Evolutionary conservation across 2,888 invertebrate species (phyloP).

Genomic region (Drosophila leonis): DNA sequence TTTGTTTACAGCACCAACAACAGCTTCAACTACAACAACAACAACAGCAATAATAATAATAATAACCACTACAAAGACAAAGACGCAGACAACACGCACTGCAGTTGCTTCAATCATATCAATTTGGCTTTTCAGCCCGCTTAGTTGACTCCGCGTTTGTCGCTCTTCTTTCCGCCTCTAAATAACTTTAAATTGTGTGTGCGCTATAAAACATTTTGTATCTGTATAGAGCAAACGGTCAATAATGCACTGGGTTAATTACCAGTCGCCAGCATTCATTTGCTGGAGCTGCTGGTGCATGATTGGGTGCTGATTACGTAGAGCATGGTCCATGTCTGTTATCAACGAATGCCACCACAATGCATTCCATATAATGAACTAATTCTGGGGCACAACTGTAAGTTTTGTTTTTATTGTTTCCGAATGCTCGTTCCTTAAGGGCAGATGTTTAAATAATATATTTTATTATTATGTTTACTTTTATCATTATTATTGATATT

Average conservation of each 20-base stretch:
- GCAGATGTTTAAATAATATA: background rate
- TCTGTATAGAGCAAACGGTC: constrained; percentile 56
- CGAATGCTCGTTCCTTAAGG: background rate
- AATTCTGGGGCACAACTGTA: background rate
- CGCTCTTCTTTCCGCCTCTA: constrained; percentile 19
- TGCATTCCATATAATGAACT: constrained; percentile 10
- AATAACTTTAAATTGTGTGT: constrained; percentile 65
- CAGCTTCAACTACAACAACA: constrained; percentile 27
- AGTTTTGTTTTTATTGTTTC: background rate
- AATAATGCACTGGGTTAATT: constrained; percentile 79
- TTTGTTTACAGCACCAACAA: constrained; percentile 75
- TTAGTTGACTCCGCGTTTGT: constrained; percentile 29
- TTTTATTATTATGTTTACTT: background rate
- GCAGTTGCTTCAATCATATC: constrained; percentile 67
- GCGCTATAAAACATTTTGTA: constrained; percentile 37
- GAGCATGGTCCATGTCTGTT: constrained; percentile 47
- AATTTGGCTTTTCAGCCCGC: constrained; percentile 58
- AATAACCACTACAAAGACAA: constrained; percentile 42
- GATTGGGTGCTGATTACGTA: constrained; percentile 49
- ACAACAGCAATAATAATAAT: constrained; percentile 21
- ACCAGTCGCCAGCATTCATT: constrained; percentile 69
- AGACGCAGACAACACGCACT: constrained; percentile 54
- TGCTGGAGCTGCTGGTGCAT: constrained; percentile 16
- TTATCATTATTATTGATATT: background rate
- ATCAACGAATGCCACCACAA: constrained; percentile 37